A percentile compares a stretch with the other conserved stretches of the same genome.
These are phyloP conservation scores for Neogale vison DNA, from an alignment of 2,113 vertebrate genomes.

Conservation along the genomic window DNA sequence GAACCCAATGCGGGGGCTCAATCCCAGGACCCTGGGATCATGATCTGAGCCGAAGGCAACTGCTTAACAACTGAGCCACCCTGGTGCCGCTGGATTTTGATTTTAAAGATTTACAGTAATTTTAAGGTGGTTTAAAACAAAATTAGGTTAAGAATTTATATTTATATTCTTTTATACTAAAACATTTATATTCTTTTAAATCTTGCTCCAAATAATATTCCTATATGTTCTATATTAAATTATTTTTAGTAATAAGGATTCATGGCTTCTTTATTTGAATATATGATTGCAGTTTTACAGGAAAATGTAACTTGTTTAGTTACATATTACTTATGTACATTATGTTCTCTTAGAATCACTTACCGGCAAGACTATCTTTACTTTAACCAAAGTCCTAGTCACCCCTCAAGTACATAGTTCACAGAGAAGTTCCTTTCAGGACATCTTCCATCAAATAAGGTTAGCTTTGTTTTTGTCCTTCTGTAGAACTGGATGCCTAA, in stretches of 20 bases:
- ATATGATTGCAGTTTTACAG: neutral
- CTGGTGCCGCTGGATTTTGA: neutral
- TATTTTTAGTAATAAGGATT: neutral
- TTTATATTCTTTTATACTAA: neutral
- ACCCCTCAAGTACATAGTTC: neutral
- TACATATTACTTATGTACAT: neutral
- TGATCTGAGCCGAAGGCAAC: too few species aligned
- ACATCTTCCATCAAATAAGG: neutral
- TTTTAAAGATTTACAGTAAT: neutral
- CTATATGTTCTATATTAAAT: neutral
- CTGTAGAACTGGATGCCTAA: neutral
- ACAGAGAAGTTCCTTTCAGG: neutral
- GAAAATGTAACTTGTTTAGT: neutral
- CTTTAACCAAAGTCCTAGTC: neutral
- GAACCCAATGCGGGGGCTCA: too few species aligned
- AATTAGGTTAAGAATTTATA: neutral
- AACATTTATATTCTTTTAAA: constrained; percentile 8
- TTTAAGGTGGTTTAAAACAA: constrained; percentile 7
- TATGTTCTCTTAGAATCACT: neutral
- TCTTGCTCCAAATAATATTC: constrained; percentile 26
- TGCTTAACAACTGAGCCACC: too few species aligned
- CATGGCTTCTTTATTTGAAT: neutral
- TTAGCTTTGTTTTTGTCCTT: neutral
- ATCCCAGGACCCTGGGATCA: too few species aligned
- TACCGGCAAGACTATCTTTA: neutral